phyloP scores from a whole-genome alignment of 2,888 invertebrate species.

The Dolichomitus sp. region DNA sequence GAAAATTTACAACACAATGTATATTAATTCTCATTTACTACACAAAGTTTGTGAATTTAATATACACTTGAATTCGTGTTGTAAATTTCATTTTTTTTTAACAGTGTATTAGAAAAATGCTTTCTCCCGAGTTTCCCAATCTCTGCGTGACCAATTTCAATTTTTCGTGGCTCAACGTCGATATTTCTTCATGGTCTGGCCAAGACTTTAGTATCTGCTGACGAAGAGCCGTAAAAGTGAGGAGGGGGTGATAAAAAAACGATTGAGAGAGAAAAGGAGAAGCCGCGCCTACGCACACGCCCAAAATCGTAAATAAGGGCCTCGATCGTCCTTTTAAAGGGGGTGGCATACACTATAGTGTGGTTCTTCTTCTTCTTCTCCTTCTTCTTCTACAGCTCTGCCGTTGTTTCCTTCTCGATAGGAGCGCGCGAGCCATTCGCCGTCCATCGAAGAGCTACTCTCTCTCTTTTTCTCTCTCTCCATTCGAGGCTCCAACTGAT shows the following conservation, averaged over 20 bases:
- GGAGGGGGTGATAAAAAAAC: constrained; percentile 41
- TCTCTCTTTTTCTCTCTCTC: constrained; percentile 48
- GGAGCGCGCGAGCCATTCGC: constrained; percentile 60
- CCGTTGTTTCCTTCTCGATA: constrained; percentile 46
- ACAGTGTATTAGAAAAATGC: constrained; percentile 20
- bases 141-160: constrained; percentile 55
- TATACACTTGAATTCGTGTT: too few species aligned
- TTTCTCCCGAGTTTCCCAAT: neutral
- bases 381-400: constrained; percentile 44
- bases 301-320: constrained; percentile 83
- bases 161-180: constrained; percentile 51
- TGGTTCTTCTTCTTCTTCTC: constrained; percentile 55
- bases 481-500: constrained; percentile 74
- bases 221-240: constrained; percentile 27
- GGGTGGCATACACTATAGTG: constrained; percentile 60
- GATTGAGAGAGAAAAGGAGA: constrained; percentile 57
- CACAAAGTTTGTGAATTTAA: too few species aligned
- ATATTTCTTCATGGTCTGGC: constrained; percentile 32
- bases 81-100: too few species aligned
- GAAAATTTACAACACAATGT: too few species aligned
- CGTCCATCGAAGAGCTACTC: constrained; percentile 45
- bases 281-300: constrained; percentile 69
- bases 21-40: too few species aligned
- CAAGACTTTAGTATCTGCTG: constrained; percentile 38
- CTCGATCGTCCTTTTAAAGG: constrained; percentile 84